These are phyloP conservation scores for Oscheius myriophilus DNA, from an alignment of 2,888 invertebrate species.

Conservation along the genomic window DNA sequence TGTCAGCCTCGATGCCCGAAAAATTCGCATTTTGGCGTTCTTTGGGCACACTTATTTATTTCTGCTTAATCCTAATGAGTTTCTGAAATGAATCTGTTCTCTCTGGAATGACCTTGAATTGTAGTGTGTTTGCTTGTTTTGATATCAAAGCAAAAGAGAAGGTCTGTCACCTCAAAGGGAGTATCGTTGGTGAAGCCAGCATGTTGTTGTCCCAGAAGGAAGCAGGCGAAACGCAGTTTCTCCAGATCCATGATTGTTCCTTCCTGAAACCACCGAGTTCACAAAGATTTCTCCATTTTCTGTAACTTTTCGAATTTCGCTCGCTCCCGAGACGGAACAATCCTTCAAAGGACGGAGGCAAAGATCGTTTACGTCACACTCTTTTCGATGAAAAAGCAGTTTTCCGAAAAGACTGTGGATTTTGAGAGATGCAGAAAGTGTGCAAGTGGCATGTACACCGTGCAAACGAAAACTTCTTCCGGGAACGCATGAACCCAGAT, in stretches of 20 bases:
- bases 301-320: too few relatives aligned
- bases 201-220: conserved; percentile 37
- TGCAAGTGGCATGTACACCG: background rate
- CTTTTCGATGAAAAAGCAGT: background rate
- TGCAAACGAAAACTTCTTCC: background rate
- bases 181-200: conserved; percentile 31
- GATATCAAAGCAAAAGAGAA: too few relatives aligned
- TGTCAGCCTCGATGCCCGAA: too few relatives aligned
- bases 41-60: too few relatives aligned
- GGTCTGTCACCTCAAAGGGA: conserved; percentile 21
- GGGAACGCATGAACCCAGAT: too few relatives aligned
- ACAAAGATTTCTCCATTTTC: background rate
- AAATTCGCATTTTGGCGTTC: too few relatives aligned
- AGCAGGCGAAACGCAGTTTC: conserved; percentile 31
- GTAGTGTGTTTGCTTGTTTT: too few relatives aligned
- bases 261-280: conserved; percentile 27
- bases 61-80: too few relatives aligned
- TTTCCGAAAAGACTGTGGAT: conserved; percentile 2
- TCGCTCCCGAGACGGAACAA: conserved; percentile 4
- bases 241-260: conserved; percentile 19
- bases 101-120: too few relatives aligned
- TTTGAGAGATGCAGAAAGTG: background rate
- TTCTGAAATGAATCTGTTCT: too few relatives aligned
- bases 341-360: too few relatives aligned
- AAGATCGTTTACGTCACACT: conserved; percentile 25